A percentile compares a stretch with the other conserved stretches of the same genome.
phyloP scores from a whole-genome alignment of 2,113 vertebrate genomes.

The Chionomys nivalis region DNA sequence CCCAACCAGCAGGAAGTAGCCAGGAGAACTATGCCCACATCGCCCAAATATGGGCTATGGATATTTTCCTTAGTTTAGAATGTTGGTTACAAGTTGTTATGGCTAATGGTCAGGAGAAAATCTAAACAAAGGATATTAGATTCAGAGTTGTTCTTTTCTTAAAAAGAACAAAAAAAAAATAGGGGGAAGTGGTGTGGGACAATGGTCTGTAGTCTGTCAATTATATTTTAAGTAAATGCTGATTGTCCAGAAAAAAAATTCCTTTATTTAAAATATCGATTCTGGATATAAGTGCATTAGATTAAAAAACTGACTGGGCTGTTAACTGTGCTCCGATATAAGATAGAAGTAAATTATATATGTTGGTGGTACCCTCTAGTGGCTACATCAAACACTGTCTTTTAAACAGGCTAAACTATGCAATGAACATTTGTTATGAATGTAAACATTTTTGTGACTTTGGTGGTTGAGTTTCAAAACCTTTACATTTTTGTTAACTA shows the following conservation, averaged over 20 bases:
- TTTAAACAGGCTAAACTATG: background rate
- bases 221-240: too few relatives aligned
- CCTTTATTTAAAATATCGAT: constrained; percentile 23
- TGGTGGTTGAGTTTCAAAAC: background rate
- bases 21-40: too few relatives aligned
- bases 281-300: background rate
- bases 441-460: background rate
- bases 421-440: background rate
- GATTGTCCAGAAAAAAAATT: background rate
- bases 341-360: background rate
- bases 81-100: too few relatives aligned
- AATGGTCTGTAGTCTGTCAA: too few relatives aligned
- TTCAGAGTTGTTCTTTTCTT: too few relatives aligned
- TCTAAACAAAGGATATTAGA: too few relatives aligned
- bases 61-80: too few relatives aligned
- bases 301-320: background rate
- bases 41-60: too few relatives aligned
- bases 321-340: background rate
- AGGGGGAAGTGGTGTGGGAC: too few relatives aligned
- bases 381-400: background rate
- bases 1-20: too few relatives aligned
- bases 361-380: constrained; percentile 37
- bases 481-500: background rate
- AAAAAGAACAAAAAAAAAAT: too few relatives aligned
- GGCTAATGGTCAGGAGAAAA: too few relatives aligned